Base-by-base conservation (phyloP, 2,113 vertebrate species). In the Cephalopholis sonnerati region DNA sequence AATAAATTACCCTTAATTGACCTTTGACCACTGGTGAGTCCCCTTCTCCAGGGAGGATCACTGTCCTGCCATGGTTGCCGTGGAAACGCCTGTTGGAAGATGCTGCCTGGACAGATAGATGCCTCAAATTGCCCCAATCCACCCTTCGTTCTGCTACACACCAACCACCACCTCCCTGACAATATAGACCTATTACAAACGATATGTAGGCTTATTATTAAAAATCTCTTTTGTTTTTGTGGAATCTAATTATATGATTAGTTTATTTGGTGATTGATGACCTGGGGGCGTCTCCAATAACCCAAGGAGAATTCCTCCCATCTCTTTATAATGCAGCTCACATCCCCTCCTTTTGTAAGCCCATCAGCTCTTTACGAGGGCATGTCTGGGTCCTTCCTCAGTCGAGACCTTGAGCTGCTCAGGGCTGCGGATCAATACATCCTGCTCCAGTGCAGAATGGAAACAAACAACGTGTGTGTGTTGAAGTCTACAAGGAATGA, bases 1-100 rank as follows among this genome's bases (percentile, higher is more conserved):
- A 92, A 94, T 93, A 76, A 91, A 94, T 93, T 83, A 88, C 79
- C 81, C 81, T 58, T 82, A 88, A 87, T 93, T 93, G 90, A 95
- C 92, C 93, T 94, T 91, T 94, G 86, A 92, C 90, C 84, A 51
- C 50, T 32, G 7, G 64, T 41, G 50, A 76, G 54, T 61, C 54
- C 22, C 68, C 53, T 39, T 57, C 61, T 79, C 85, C 68, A 51
- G 2, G 46, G 89, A 89, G 86, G 84, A 83, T 71, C 57, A 18
- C 80, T 89, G 77, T 91, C 90, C 75, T 79, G 51, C 55, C n/a
- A 5, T 15, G 54, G 94, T 95, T 95, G 79, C 91, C 54, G 55
- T 94, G 92, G 94, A 87, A 93, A 95, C 89, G 25, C 55, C 74
- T 73, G 39, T 79, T 74, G 67, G 27, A 82, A 66, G 69, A 90